These are phyloP conservation scores for Philopedon plagiatum DNA, from an alignment of 2,888 invertebrate genomes.

Conservation along the genomic window DNA sequence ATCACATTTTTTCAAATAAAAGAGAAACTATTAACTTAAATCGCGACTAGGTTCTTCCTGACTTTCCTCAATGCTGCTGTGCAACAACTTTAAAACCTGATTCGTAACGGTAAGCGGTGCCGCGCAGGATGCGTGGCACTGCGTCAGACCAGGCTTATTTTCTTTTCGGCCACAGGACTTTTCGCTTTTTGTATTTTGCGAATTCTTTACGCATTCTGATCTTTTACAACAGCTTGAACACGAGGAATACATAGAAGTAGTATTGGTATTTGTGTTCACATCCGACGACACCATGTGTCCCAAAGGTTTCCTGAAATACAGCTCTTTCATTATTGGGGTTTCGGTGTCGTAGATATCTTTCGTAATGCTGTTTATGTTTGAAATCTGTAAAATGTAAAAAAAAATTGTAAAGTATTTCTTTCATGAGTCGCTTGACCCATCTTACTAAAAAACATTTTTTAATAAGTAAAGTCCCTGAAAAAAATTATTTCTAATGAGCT, in stretches of 20 bases:
- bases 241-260: constrained; percentile 52
- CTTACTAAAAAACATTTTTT: neutral
- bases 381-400: constrained; percentile 49
- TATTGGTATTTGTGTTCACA: constrained; percentile 43
- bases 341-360: constrained; percentile 32
- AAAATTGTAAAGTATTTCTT: neutral
- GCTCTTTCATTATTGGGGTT: constrained; percentile 47
- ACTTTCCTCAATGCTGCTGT: neutral
- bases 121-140: neutral
- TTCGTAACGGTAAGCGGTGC: neutral
- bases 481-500: no score
- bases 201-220: neutral
- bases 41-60: constrained; percentile 23
- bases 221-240: constrained; percentile 51
- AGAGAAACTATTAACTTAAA: neutral
- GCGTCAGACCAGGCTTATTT: neutral
- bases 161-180: neutral
- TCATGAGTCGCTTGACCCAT: no score
- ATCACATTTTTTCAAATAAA: neutral
- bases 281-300: constrained; percentile 37
- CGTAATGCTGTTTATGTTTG: constrained; percentile 52
- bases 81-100: neutral
- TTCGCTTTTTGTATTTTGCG: neutral
- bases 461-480: no score
- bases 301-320: constrained; percentile 42